phyloP scores from a whole-genome alignment of 2,113 vertebrate species.

The Pristiophorus japonicus region DNA sequence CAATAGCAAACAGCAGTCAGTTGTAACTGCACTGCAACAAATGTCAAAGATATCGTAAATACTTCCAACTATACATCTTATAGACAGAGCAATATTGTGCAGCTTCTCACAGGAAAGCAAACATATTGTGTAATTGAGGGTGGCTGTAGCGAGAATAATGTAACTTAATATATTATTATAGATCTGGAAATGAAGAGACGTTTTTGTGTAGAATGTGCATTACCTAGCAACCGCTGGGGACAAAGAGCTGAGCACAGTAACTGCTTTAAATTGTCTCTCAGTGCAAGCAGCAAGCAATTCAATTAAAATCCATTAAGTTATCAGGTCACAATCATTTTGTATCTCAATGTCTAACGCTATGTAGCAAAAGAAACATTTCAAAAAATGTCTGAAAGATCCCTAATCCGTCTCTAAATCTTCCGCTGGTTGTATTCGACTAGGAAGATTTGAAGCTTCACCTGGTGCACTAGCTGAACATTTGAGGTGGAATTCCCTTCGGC shows the following conservation, averaged over 20 bases:
- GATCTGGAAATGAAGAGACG: conserved; percentile 47
- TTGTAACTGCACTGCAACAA: conserved; percentile 43
- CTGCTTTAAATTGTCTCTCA: conserved; percentile 39
- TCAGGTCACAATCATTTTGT: conserved; percentile 3
- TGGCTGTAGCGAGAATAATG: conserved; percentile 49
- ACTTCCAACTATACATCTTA: conserved; percentile 44
- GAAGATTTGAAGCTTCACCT: background rate
- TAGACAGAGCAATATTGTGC: conserved; percentile 42
- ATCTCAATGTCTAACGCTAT: background rate
- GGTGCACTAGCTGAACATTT: background rate
- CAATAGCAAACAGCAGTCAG: conserved; percentile 44
- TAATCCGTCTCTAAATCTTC: background rate
- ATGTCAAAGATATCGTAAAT: conserved; percentile 46
- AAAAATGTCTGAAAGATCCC: background rate
- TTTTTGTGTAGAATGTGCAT: conserved; percentile 49
- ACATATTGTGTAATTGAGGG: conserved; percentile 46
- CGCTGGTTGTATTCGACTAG: background rate
- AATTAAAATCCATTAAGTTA: conserved; percentile 24
- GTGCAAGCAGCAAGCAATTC: conserved; percentile 43
- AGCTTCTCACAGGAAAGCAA: conserved; percentile 47
- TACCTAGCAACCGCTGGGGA: conserved; percentile 47
- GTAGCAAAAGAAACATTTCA: background rate
- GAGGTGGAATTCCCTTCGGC: background rate
- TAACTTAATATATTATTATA: conserved; percentile 48
- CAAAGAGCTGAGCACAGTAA: conserved; percentile 42